Base-by-base conservation (phyloP, 2,113 vertebrate genomes). In the Microtus oregoni region DNA sequence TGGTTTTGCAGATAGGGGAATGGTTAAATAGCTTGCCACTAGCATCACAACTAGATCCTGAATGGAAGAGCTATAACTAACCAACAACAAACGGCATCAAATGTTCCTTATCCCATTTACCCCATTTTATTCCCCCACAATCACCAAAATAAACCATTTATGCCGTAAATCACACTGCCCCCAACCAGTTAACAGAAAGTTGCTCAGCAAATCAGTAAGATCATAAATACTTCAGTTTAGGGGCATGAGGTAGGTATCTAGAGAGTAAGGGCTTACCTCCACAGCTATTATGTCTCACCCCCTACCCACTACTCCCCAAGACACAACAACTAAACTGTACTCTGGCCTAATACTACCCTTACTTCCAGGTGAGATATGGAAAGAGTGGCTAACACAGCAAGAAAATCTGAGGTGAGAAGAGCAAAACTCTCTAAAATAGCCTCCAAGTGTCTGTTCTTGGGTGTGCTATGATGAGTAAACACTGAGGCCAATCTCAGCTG, bases 401-500 rank as follows among this genome's bases (percentile, higher is more conserved):
- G 35, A 94, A 70, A 70, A 78, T 3, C 11, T 86, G 58, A 52
- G 41, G 75, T 85, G 41, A 85, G 44, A 79, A 94, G 96, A 75
- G n/a, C 44, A 94, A 5, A 32, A 67, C 50, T 86, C 30, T 78
- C 32, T 35, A 79, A 90, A 88, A 94, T 15, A 47, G 20, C 24
- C 28, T 68, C 67, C 73, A 79, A 61, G 9, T 87, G 89, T 90
- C 95, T 92, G 83, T 86, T 91, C 78, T 94, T 88, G 19, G 20
- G 47, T 90, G 95, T 97, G 61, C 67, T 83, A 63, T 63, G 52
- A 96, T 90, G 58, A 58, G 58, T 95, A 95, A 96, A 92, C 41
- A 30, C 32, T 87, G n/a, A 19, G 50, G 47, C 90, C 28, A 68
- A 85, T 24, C 50, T 86, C 63, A 73, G 44, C 61, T 81, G 50